phyloP scores from a whole-genome alignment of 2,113 vertebrate genomes.

The Choloepus hoffmanni region DNA sequence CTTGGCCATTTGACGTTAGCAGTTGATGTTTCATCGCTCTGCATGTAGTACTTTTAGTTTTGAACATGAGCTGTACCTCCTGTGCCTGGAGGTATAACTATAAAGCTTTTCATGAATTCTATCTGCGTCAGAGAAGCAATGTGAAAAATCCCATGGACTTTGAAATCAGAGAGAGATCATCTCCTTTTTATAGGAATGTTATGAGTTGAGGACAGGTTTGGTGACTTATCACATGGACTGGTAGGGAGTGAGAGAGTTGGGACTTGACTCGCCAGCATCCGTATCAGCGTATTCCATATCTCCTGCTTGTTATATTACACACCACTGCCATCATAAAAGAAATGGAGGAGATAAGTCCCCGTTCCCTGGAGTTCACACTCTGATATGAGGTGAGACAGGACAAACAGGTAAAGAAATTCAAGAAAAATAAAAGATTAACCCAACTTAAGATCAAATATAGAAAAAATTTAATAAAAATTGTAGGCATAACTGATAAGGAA shows the following conservation, averaged over 20 bases:
- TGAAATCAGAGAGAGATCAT: background rate
- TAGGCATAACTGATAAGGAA: background rate
- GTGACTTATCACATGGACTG: background rate
- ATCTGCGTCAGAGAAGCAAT: background rate
- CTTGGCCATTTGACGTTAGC: background rate
- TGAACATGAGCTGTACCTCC: background rate
- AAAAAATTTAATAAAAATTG: background rate
- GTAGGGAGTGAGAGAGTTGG: background rate
- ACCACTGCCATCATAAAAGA: background rate
- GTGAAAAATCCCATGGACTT: background rate
- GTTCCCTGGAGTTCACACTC: background rate
- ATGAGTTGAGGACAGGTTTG: background rate
- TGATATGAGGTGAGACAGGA: background rate
- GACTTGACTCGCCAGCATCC: background rate
- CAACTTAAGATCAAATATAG: background rate
- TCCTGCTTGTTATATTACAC: background rate
- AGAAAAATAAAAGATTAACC: slow-evolving; percentile 16
- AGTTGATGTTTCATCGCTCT: background rate
- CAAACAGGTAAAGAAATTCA: background rate
- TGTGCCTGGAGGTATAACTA: slow-evolving; percentile 1
- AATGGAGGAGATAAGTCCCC: background rate
- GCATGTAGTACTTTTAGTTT: background rate
- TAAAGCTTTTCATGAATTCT: background rate
- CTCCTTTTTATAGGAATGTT: slow-evolving; percentile 50
- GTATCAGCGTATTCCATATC: background rate